Conservation (phyloP, 2,888 invertebrate genomes). For the Zelleria hepariella region DNA sequence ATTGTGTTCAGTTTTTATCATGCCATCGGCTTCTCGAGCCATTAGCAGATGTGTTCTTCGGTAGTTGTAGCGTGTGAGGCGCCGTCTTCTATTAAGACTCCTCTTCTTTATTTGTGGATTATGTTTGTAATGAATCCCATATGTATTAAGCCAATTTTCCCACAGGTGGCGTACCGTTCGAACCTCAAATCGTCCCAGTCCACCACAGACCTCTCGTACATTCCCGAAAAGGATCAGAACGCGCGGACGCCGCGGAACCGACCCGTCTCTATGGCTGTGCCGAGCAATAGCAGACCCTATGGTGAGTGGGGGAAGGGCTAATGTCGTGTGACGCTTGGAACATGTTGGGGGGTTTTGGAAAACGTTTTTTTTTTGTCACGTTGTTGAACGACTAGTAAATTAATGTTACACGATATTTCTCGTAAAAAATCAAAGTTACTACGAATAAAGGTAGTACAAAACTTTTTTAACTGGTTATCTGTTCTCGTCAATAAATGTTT, state of each 20-base stretch:
- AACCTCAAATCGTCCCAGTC: conserved; percentile 88
- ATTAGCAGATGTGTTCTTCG: too few relatives aligned
- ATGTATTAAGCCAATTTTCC: background rate
- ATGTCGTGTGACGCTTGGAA: conserved; percentile 15
- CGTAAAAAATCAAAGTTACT: too few relatives aligned
- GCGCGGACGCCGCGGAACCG: conserved; percentile 41
- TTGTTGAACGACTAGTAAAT: background rate
- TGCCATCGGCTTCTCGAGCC: too few relatives aligned
- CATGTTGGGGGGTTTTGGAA: background rate
- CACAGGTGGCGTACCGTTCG: conserved; percentile 69
- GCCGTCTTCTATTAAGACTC: too few relatives aligned
- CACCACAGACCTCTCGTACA: conserved; percentile 86
- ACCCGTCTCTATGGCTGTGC: conserved; percentile 59
- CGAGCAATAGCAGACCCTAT: conserved; percentile 45
- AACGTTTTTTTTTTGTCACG: background rate
- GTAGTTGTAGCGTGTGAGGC: too few relatives aligned
- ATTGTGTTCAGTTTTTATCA: too few relatives aligned
- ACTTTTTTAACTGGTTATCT: too few relatives aligned
- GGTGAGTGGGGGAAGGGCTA: conserved; percentile 29
- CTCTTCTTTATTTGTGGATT: too few relatives aligned
- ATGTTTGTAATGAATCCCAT: background rate
- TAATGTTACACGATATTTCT: background rate
- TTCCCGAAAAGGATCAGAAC: conserved; percentile 61
- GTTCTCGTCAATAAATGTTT: too few relatives aligned
- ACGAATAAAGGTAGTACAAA: too few relatives aligned